These are phyloP conservation scores for Crotalus helleri DNA, from an alignment of 2,113 vertebrate species.

Conservation along the genomic window DNA sequence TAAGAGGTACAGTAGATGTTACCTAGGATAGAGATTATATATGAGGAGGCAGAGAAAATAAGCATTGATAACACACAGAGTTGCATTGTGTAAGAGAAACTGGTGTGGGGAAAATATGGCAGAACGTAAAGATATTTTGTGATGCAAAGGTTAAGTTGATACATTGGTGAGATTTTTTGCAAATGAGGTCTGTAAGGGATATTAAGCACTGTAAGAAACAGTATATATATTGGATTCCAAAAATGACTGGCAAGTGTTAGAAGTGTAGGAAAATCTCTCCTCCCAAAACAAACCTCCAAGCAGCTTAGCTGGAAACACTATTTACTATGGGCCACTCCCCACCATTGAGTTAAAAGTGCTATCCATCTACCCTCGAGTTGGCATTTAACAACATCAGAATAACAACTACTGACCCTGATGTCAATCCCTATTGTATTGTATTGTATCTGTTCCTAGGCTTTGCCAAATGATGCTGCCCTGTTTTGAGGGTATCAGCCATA, in stretches of 20 bases:
- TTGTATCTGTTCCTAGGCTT: background rate
- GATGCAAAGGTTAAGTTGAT: background rate
- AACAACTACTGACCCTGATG: background rate
- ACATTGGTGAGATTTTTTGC: background rate
- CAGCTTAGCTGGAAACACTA: background rate
- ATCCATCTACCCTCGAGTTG: background rate
- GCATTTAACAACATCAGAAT: background rate
- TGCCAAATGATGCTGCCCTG: background rate
- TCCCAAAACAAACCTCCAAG: background rate
- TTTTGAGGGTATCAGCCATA: background rate
- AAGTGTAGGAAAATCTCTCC: background rate
- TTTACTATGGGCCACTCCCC: background rate
- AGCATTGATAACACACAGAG: background rate
- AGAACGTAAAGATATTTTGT: background rate
- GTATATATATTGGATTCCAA: background rate
- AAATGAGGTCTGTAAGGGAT: background rate
- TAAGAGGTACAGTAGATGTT: background rate
- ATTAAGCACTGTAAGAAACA: background rate
- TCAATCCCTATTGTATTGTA: background rate
- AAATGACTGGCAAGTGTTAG: background rate
- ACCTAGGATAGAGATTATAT: background rate
- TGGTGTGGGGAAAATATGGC: background rate
- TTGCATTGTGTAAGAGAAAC: too few relatives aligned
- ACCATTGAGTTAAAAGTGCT: background rate
- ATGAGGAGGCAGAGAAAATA: background rate